phyloP scores from a whole-genome alignment of 2,113 vertebrate genomes.

The Ochotona princeps region DNA sequence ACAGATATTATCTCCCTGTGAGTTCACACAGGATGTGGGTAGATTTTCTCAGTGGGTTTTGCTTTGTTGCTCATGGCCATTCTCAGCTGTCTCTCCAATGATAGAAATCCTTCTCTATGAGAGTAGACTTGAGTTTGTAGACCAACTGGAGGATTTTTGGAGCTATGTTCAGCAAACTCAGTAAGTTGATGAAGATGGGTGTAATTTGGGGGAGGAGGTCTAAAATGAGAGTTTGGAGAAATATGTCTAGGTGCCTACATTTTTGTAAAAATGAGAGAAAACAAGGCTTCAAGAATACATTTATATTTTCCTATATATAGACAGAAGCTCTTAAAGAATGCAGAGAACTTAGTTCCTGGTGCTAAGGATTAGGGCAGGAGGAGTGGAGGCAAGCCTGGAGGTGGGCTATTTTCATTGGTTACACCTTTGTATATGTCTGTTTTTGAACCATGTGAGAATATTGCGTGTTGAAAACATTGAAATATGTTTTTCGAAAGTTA shows the following conservation, averaged over 20 bases:
- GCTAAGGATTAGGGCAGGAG: neutral
- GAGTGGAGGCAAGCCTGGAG: neutral
- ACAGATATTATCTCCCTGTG: neutral
- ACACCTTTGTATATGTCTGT: neutral
- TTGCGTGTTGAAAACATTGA: neutral
- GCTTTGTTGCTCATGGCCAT: neutral
- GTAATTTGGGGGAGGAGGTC: neutral
- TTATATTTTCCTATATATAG: neutral
- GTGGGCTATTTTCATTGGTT: neutral
- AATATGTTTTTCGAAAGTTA: neutral
- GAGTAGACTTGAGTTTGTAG: neutral
- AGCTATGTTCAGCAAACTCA: neutral
- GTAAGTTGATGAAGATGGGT: neutral
- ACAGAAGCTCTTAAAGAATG: neutral
- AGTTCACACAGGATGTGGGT: neutral
- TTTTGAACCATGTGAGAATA: neutral
- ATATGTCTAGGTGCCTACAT: neutral
- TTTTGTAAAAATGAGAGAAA: neutral
- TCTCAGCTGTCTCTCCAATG: neutral
- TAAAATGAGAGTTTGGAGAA: neutral
- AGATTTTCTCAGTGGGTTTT: neutral
- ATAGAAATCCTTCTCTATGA: neutral
- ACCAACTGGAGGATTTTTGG: neutral
- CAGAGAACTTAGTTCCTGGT: neutral
- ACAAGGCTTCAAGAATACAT: neutral